phyloP scores from a whole-genome alignment of 2,888 invertebrate species.

The Coremacera marginata region DNA sequence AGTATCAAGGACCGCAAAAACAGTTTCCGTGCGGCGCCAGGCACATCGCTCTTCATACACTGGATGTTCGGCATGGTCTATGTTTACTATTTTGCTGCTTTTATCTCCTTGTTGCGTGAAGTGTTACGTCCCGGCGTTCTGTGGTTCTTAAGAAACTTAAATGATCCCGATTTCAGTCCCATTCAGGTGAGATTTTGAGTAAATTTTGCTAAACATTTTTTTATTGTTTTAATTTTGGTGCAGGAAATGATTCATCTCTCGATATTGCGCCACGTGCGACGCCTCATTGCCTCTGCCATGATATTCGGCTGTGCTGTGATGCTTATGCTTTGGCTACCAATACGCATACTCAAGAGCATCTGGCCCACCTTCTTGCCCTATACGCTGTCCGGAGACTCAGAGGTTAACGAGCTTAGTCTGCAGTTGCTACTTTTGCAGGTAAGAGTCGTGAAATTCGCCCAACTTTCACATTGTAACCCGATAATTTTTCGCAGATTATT shows the following conservation, averaged over 20 bases:
- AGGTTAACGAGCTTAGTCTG: slow-evolving; percentile 93
- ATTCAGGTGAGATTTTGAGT: slow-evolving; percentile 78
- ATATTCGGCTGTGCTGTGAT: slow-evolving; percentile 96
- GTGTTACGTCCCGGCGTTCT: slow-evolving; percentile 96
- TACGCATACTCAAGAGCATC: slow-evolving; percentile 83
- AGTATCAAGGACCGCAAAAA: slow-evolving; percentile 84
- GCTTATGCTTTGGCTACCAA: slow-evolving; percentile 96
- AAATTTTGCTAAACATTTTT: neutral
- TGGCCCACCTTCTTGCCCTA: slow-evolving; percentile 95
- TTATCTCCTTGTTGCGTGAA: slow-evolving; percentile 91
- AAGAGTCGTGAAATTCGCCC: slow-evolving; percentile 47
- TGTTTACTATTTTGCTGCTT: slow-evolving; percentile 99
- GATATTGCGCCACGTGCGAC: slow-evolving; percentile 88
- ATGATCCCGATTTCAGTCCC: slow-evolving; percentile 99
- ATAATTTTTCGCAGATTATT: slow-evolving; percentile 76
- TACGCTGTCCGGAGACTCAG: slow-evolving; percentile 87
- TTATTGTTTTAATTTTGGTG: slow-evolving; percentile 43
- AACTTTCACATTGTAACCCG: no score
- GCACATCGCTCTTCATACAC: slow-evolving; percentile 97
- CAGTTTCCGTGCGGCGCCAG: slow-evolving; percentile 91
- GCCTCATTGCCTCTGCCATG: slow-evolving; percentile 92
- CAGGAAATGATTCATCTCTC: slow-evolving; percentile 98
- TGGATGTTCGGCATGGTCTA: slow-evolving; percentile 99
- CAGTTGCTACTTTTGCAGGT: slow-evolving; percentile 91
- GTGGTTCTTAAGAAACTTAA: slow-evolving; percentile 97